These are phyloP conservation scores for Charina bottae DNA, from an alignment of 2,113 vertebrate genomes.

Conservation along the genomic window DNA sequence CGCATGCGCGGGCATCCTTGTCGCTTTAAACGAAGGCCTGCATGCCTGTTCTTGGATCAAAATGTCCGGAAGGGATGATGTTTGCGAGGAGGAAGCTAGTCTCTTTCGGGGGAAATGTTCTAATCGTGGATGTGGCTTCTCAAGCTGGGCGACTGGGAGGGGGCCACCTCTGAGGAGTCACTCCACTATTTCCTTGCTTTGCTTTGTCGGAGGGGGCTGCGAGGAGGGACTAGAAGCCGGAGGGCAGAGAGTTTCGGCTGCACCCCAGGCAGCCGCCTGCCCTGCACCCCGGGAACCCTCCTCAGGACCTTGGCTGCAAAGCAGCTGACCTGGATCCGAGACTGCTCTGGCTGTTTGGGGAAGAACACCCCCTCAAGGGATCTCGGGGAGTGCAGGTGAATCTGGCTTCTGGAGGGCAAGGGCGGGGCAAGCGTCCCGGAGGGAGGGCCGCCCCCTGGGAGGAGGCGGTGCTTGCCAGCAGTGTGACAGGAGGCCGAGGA, in stretches of 20 bases:
- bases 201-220: background rate
- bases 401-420: background rate
- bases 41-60: background rate
- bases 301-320: background rate
- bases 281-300: background rate
- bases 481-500: no score
- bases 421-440: background rate
- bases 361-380: background rate
- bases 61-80: background rate
- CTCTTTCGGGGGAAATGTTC: background rate
- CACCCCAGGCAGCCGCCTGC: background rate
- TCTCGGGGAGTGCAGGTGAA: background rate
- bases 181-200: background rate
- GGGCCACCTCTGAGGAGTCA: background rate
- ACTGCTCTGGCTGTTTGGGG: background rate
- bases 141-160: background rate
- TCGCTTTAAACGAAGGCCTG: background rate
- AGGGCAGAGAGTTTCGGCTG: background rate
- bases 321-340: background rate
- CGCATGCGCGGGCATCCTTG: background rate
- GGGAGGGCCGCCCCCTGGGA: background rate
- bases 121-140: background rate
- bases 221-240: background rate
- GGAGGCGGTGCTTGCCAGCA: no score
- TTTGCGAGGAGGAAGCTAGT: background rate